Evolutionary conservation across 23 tunicate genomes (phyloP).

Genomic region (Trididemnum miniatum): DNA sequence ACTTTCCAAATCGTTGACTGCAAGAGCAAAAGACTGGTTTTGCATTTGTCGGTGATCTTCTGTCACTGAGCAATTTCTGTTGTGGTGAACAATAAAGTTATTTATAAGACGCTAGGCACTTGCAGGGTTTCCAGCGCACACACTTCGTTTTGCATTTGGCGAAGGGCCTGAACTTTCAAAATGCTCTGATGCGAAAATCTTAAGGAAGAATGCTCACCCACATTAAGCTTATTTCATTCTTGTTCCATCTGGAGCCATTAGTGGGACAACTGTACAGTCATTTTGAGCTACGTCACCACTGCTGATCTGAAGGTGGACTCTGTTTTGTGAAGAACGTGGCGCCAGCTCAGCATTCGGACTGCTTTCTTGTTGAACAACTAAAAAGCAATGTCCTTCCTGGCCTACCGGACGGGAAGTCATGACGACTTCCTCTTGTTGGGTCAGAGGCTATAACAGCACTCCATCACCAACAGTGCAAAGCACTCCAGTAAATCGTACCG

Average conservation of each 20-base stretch:
- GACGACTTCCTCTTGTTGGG: too few relatives aligned
- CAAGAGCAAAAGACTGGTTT: neutral
- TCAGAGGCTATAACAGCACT: too few relatives aligned
- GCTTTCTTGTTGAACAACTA: too few relatives aligned
- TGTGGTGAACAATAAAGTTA: neutral
- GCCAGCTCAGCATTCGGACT: constrained; percentile 1
- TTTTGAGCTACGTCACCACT: neutral
- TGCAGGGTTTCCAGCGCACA: neutral
- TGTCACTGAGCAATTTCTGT: neutral
- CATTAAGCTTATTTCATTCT: neutral
- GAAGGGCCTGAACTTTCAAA: neutral
- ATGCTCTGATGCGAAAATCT: neutral
- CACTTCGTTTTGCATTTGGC: neutral
- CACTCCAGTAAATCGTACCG: too few relatives aligned
- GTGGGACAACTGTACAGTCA: neutral
- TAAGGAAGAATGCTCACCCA: neutral
- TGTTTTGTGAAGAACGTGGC: neutral
- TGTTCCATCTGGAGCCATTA: neutral
- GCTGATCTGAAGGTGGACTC: neutral
- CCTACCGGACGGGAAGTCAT: too few relatives aligned
- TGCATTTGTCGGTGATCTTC: neutral
- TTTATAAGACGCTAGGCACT: neutral
- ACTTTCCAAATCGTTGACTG: too few relatives aligned
- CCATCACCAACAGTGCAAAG: too few relatives aligned
- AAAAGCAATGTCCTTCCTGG: too few relatives aligned